phyloP scores from a whole-genome alignment of 92 coral and sea anemone genomes.

The Epizoanthus ramosus region DNA sequence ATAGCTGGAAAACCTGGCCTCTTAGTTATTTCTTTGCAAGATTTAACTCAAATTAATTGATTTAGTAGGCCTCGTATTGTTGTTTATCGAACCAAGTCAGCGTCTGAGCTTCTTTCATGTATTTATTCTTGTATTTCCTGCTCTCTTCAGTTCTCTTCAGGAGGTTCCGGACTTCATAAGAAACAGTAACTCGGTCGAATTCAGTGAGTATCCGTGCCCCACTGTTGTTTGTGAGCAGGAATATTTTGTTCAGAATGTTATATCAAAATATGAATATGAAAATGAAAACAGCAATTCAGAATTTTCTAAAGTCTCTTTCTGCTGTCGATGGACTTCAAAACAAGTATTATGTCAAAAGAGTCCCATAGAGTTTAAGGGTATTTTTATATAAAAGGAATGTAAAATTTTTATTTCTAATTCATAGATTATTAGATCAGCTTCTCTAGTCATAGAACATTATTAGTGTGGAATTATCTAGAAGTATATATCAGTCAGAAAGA shows the following conservation, averaged over 20 bases:
- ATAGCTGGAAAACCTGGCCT: background rate
- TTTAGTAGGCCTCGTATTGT: constrained; percentile 7
- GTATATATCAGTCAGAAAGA: too few species aligned
- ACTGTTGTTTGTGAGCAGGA: background rate
- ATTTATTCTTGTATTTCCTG: constrained; percentile 12
- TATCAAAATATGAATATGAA: background rate
- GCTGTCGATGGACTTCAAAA: background rate
- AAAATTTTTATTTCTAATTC: too few species aligned
- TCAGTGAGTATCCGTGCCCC: background rate
- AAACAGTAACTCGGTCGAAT: constrained; percentile 12
- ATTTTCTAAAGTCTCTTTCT: background rate
- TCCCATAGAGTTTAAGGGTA: background rate
- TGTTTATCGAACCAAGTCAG: constrained; percentile 38
- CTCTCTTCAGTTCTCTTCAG: constrained; percentile 24
- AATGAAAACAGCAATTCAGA: constrained; percentile 5
- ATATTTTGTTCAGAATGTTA: background rate
- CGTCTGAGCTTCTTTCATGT: background rate
- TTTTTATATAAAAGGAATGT: too few species aligned
- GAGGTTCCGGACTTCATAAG: constrained; percentile 25
- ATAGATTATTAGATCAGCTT: too few species aligned
- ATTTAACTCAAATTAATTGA: constrained; percentile 24
- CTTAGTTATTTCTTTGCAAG: constrained; percentile 8
- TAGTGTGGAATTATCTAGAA: background rate
- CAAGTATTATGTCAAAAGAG: background rate
- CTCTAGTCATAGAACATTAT: too few species aligned